A percentile compares a stretch with the other conserved stretches of the same genome.
These are phyloP conservation scores for Pachycephala philippinensis DNA, from an alignment of 2,113 vertebrate species.

Conservation along the genomic window DNA sequence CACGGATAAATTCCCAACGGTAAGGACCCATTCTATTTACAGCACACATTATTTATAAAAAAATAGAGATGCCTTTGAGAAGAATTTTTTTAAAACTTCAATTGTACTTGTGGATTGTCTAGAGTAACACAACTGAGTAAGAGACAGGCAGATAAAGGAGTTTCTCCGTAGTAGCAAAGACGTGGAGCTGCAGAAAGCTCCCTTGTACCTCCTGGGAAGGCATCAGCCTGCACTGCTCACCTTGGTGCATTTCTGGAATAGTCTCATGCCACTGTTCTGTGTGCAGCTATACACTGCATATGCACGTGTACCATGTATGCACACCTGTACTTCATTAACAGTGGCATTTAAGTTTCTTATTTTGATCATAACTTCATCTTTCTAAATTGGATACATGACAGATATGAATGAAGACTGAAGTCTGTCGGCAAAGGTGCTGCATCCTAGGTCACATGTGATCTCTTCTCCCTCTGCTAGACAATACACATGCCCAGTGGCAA, in stretches of 20 bases:
- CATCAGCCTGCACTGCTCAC: not conserved
- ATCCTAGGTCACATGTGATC: not conserved
- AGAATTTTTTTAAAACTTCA: not conserved
- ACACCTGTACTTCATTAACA: not conserved
- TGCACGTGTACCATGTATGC: not conserved
- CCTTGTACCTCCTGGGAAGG: not conserved
- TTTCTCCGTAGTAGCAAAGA: not conserved
- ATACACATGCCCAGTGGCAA: not conserved
- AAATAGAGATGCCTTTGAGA: conserved; percentile 10
- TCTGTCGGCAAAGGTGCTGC: not conserved
- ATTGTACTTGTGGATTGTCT: conserved; percentile 38
- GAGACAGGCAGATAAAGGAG: not conserved
- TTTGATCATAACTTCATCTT: not conserved
- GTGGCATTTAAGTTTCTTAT: not conserved
- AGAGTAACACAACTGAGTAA: not conserved
- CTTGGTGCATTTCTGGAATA: not conserved
- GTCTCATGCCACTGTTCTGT: not conserved
- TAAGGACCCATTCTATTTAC: not conserved
- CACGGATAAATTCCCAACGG: not conserved
- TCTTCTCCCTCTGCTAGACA: not conserved
- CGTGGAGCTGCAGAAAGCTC: not conserved
- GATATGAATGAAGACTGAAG: not conserved
- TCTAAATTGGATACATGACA: not conserved
- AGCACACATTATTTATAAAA: conserved; percentile 50
- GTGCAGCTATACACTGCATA: not conserved